Evolutionary conservation across 2,113 vertebrate species (phyloP), one percentile per base, ranked within the genome.

Genomic region (Podocnemis expansa): DNA sequence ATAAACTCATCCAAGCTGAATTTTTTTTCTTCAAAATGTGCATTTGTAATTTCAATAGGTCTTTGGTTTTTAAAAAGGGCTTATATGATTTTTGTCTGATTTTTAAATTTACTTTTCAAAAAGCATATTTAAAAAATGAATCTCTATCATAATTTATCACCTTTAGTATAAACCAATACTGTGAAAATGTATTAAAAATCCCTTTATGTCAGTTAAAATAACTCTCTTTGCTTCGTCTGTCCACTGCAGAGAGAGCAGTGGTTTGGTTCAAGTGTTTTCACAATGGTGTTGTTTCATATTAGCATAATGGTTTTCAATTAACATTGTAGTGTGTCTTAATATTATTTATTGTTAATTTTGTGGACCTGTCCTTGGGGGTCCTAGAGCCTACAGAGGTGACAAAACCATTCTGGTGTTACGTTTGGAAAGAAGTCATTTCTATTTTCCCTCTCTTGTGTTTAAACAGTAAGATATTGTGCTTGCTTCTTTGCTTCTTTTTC

Each of bases 391-490:
- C 21, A 31, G 83, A 86, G 87, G 82, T 89, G 85, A 85, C 21
- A 88, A 21, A 89, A 67, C 58, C 0, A 0, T 49, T 47, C 80
- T 79, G 84, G 86, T 78, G 80, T 63, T 85, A 63, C 55, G n/a
- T 8, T 63, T 84, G 75, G 4, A 84, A 75, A 54, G 16, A 12
- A 82, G 27, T 31, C 47, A 0, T 3, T 0, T 0, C 0, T 1
- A 8, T 9, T 2, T 5, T 79, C 55, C 63, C 43, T 76, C 24
- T 24, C 41, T 88, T 88, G 83, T 58, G 45, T 8, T 88, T 73
- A 78, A 54, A 58, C 3, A 1, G 2, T 1, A 1, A 88, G 78
- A 38, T 67, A 83, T 89, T 86, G 45, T 47, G 56, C 63, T 86
- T 52, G 89, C 73, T 82, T 5, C 8, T 91, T 60, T 47, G 9